Percentiles rank a stretch among this genome's conserved stretches.
Conservation (phyloP, 2,797 vertebrate genomes). For the Enteromius anoplus region DNA sequence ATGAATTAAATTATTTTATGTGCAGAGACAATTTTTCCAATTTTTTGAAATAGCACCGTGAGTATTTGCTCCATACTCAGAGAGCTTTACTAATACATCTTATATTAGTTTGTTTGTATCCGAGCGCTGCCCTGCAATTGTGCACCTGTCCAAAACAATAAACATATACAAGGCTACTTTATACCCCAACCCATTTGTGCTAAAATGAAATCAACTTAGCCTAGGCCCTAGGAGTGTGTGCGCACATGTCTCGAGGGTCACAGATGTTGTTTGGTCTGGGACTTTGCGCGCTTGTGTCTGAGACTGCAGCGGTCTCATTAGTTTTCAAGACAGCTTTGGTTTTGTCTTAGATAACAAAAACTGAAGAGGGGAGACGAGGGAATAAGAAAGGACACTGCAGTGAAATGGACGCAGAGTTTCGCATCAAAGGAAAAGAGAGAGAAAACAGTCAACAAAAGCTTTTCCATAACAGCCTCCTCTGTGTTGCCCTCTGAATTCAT, state of each 20-base stretch:
- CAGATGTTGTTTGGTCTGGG: constrained; percentile 62
- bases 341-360: constrained; percentile 52
- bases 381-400: constrained; percentile 57
- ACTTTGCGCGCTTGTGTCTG: constrained; percentile 57
- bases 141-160: constrained; percentile 77
- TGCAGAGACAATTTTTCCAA: background rate
- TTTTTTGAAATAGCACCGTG: background rate
- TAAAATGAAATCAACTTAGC: constrained; percentile 67
- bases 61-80: background rate
- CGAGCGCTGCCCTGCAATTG: constrained; percentile 62
- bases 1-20: constrained; percentile 1
- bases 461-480: constrained; percentile 58
- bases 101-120: constrained; percentile 74
- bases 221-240: constrained; percentile 25
- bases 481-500: constrained; percentile 65
- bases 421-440: constrained; percentile 57
- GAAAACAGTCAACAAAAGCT: constrained; percentile 60
- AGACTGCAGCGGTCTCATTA: constrained; percentile 68
- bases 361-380: constrained; percentile 8
- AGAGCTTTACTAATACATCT: constrained; percentile 63
- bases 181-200: constrained; percentile 71
- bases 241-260: constrained; percentile 35
- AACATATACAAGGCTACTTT: constrained; percentile 72
- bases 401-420: constrained; percentile 47
- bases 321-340: constrained; percentile 66